Conservation (phyloP, 1,140 invertebrate genomes). For the Homarus americanus region DNA sequence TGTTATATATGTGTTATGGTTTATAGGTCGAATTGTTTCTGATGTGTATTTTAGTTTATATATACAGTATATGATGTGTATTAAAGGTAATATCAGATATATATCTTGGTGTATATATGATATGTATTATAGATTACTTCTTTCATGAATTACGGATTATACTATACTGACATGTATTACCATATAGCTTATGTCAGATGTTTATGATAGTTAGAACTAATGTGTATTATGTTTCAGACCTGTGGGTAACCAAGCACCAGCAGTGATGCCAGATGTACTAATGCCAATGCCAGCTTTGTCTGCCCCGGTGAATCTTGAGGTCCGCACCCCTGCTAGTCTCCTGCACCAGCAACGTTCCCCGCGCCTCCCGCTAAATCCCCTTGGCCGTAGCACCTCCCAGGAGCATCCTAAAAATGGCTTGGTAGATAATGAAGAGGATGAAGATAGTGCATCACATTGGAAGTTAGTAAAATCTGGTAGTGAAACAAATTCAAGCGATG, state of each 20-base stretch:
- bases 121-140: no score
- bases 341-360: slow-evolving; percentile 44
- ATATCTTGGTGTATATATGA: no score
- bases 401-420: slow-evolving; percentile 6
- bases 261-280: slow-evolving; percentile 62
- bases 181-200: no score
- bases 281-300: slow-evolving; percentile 24
- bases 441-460: slow-evolving; percentile 9
- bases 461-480: slow-evolving; percentile 32
- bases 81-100: no score
- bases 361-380: slow-evolving; percentile 31
- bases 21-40: no score
- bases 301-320: slow-evolving; percentile 34
- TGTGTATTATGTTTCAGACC: slow-evolving; percentile 62
- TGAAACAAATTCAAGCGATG: slow-evolving; percentile 64
- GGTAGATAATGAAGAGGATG: slow-evolving; percentile 4
- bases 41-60: no score
- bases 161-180: no score
- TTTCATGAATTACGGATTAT: no score
- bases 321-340: slow-evolving; percentile 51
- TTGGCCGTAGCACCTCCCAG: not conserved
- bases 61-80: no score
- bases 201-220: no score
- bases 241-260: slow-evolving; percentile 39
- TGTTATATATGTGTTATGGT: no score